Conservation (phyloP, 1,140 invertebrate genomes). For the Elysia chlorotica region DNA sequence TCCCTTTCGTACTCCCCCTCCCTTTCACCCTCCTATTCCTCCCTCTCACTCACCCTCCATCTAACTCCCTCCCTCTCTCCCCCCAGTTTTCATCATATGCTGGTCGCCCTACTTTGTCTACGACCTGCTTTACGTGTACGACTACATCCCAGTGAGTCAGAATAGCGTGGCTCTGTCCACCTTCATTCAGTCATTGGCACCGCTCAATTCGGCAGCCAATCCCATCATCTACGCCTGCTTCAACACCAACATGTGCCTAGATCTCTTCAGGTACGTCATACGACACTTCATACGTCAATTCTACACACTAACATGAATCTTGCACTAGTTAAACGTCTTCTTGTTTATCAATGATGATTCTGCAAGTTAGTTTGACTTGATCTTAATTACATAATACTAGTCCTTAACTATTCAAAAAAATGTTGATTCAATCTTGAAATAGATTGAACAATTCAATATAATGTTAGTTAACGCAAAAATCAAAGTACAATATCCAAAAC, state of each 20-base stretch:
- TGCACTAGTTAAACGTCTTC: too few species aligned
- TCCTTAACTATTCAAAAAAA: too few species aligned
- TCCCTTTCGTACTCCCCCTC: too few species aligned
- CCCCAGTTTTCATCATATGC: constrained; percentile 89
- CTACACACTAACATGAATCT: too few species aligned
- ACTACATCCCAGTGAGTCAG: constrained; percentile 77
- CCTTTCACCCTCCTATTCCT: not conserved
- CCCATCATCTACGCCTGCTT: constrained; percentile 94
- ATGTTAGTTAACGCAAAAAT: too few species aligned
- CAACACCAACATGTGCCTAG: constrained; percentile 75
- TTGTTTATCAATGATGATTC: too few species aligned
- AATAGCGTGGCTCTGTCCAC: constrained; percentile 82
- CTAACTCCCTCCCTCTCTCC: not conserved
- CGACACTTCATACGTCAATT: too few species aligned
- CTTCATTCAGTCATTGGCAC: constrained; percentile 90
- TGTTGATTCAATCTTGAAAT: too few species aligned
- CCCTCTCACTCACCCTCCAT: not conserved
- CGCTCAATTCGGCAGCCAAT: constrained; percentile 92
- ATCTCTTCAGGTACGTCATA: constrained; percentile 26
- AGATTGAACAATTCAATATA: too few species aligned
- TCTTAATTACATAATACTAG: too few species aligned
- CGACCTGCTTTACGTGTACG: constrained; percentile 90
- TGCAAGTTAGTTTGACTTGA: too few species aligned
- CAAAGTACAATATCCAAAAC: too few species aligned
- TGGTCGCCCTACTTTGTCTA: constrained; percentile 96